Percentiles rank a stretch among this genome's conserved stretches.
phyloP scores from a whole-genome alignment of 2,888 invertebrate genomes.

The Lydus trimaculatus region DNA sequence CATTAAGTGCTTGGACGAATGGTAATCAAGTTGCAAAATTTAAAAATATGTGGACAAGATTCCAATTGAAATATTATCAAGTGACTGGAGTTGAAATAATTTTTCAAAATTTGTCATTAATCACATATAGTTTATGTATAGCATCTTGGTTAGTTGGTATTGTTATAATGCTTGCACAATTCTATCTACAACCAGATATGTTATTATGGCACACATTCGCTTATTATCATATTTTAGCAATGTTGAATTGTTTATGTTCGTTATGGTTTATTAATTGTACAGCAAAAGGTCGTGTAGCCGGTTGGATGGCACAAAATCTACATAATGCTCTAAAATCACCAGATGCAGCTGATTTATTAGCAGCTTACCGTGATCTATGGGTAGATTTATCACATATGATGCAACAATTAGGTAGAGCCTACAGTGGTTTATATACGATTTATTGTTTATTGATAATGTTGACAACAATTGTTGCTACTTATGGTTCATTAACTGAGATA shows the following conservation, averaged over 20 bases:
- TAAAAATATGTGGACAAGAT: slow-evolving; percentile 81
- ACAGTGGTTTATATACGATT: slow-evolving; percentile 80
- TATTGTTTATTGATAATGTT: slow-evolving; percentile 77
- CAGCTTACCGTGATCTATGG: slow-evolving; percentile 69
- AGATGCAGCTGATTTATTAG: slow-evolving; percentile 70
- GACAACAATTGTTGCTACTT: slow-evolving; percentile 76
- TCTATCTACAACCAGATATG: slow-evolving; percentile 75
- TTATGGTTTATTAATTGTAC: slow-evolving; percentile 67
- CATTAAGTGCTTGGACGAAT: slow-evolving; percentile 75
- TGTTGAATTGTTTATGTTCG: slow-evolving; percentile 76
- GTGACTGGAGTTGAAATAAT: slow-evolving; percentile 71
- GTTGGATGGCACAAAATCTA: slow-evolving; percentile 69
- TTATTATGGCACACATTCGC: slow-evolving; percentile 76
- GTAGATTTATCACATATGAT: slow-evolving; percentile 80
- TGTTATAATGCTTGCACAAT: slow-evolving; percentile 72
- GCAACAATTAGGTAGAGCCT: slow-evolving; percentile 77
- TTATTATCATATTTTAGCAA: slow-evolving; percentile 77
- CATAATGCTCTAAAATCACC: slow-evolving; percentile 70
- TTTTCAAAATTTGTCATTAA: slow-evolving; percentile 69
- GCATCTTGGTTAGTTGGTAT: slow-evolving; percentile 73
- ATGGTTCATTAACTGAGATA: slow-evolving; percentile 75
- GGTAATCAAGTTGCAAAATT: slow-evolving; percentile 75
- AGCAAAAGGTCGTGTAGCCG: slow-evolving; percentile 62
- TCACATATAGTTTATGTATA: slow-evolving; percentile 71
- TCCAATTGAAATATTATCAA: slow-evolving; percentile 69